Base-by-base conservation (phyloP, 2,797 vertebrate genomes). In the Intellagama lesueurii region DNA sequence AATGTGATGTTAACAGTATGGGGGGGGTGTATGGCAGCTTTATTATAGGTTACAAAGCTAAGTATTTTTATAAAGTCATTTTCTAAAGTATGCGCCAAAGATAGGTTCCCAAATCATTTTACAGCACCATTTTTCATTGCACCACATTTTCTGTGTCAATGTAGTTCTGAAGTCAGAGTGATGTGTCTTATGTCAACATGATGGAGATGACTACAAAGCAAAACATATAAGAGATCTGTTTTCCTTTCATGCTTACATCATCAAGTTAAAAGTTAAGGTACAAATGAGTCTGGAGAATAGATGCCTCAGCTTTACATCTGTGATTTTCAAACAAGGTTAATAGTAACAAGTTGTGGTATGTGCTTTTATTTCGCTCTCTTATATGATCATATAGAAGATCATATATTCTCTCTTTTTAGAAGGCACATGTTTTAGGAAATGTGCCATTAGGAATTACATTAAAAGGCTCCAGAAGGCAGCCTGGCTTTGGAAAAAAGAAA, bases 381-480 rank as follows among this genome's bases (percentile, higher is more conserved):
- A 52, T 80, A 56, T 56, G 52, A 56, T 56, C 52, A 56, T 81
- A 16, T 73, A 73, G 49, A 72, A 40, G 32, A 40, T 64, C 32
- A 78, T 78, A 68, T 78, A 68, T 66, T 24, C 26, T 72, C 1
- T 40, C 52, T 88, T 32, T 88, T 88, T 40, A 75, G 44, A 73
- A 88, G 79, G 56, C 56, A 83, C 56, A 47, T 30, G 82, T 88
- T 83, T 88, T 83, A 66, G 56, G 80, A 88, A 76, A 76, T 47
- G 56, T 82, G 56, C 80, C 80, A 76, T 26, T 40, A 56, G 81
- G 28, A 83, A 88, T 83, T 82, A 82, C 35, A 66, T 66, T 22
- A 68, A 88, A 83, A 81, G 12, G n/a, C 11, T 52, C 11, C 52
- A 66, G 32, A 66, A 12, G 70, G 40, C 22, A 26, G 19, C 26